These are phyloP conservation scores for Nylanderia fulva DNA, from an alignment of 1,140 invertebrate genomes.

Conservation along the genomic window DNA sequence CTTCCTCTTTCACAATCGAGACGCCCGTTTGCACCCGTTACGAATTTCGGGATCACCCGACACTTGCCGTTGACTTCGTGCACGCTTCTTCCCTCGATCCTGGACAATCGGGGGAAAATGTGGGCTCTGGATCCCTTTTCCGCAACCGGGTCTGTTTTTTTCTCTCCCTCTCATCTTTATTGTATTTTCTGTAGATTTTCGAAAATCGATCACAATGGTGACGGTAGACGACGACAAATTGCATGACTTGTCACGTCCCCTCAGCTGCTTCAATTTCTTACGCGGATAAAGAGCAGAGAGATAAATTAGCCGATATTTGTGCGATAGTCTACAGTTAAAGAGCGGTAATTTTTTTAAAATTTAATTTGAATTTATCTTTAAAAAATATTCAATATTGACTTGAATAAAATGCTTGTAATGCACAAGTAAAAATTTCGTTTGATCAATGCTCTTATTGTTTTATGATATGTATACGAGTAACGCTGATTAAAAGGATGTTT, in stretches of 20 bases:
- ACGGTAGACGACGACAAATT: constrained; percentile 58
- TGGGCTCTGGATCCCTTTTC: constrained; percentile 28
- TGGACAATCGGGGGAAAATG: constrained; percentile 24
- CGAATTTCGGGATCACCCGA: constrained; percentile 70
- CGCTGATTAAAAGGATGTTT: constrained; percentile 6
- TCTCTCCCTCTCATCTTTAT: constrained; percentile 41
- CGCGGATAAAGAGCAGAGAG: constrained; percentile 2
- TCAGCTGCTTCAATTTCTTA: constrained; percentile 74
- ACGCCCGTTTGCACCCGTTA: constrained; percentile 64
- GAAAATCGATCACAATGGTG: constrained; percentile 65
- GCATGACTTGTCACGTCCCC: constrained; percentile 75
- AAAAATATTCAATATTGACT: background rate
- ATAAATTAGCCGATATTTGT: constrained; percentile 13
- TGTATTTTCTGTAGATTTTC: constrained; percentile 64
- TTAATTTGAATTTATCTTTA: background rate
- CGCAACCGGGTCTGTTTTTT: background rate
- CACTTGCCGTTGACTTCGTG: constrained; percentile 73
- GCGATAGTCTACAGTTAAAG: background rate
- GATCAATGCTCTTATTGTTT: constrained; percentile 10
- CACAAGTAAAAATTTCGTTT: background rate
- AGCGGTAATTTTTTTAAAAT: background rate
- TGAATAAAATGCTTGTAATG: background rate
- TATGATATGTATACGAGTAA: background rate
- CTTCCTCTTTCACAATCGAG: constrained; percentile 29
- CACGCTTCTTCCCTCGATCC: constrained; percentile 61